Evolutionary conservation across 2,888 invertebrate species (phyloP), one percentile per base, ranked within the genome.

Genomic region (Stenolophus ochropezus): DNA sequence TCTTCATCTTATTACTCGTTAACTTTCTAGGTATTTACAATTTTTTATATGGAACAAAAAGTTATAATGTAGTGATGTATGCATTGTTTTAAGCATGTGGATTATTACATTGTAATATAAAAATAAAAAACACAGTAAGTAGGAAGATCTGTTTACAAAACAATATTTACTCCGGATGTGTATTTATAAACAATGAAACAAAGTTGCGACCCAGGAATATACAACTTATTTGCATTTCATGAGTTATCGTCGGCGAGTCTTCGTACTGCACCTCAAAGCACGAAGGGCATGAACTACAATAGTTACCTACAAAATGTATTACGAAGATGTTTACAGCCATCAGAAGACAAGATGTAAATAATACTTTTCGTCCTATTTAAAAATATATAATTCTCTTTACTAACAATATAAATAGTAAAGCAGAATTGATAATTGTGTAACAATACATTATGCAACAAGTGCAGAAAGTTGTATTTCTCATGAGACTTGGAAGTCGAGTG

Each of bases 131-230:
- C n/a, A n/a, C n/a, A n/a, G 6, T 61, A 25, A 61, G 23, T 61
- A 5, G 23, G 20, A 5, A 56, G 61, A 25, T 21, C 14, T 61
- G 14, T 61, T 61, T 61, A 61, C 11, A 61, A 25, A 14, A 14
- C 21, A 61, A 61, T 61, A 61, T 61, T 61, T 21, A 25, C 25
- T 11, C 25, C 61, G 25, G 25, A 61, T 21, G 23, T 23, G 11
- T 58, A 23, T 11, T 23, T 58, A 58, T 58, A 58, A 58, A 58
- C 23, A 58, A 58, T 58, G 21, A 58, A 23, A 58, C 11, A 20
- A 56, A 56, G 56, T 56, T 11, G 23, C 21, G n/a, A 18, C 18
- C 33, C 20, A 6, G 23, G n/a, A 58, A 11, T 21, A 8, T 58
- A 58, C 23, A 11, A 23, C 58, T 23, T 58, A 58, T 58, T 58